Evolutionary conservation across 1,140 invertebrate species (phyloP), one percentile per base, ranked within the genome.

Genomic region (Aphidius ervi): DNA sequence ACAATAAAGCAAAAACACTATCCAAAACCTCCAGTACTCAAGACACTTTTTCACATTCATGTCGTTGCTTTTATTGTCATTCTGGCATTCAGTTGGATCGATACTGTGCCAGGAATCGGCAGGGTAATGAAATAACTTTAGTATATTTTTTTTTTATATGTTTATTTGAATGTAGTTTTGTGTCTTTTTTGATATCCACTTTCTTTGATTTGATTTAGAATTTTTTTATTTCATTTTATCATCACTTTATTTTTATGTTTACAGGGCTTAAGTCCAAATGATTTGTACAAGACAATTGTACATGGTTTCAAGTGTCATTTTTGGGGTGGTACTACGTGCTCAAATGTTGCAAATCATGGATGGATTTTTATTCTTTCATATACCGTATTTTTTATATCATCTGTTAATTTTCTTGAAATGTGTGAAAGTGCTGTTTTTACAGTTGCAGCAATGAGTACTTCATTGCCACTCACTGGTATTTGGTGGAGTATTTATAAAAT

Each of bases 401-500:
- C 78, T 4, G 49, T 83, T 5, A 77, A 82, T 61, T 82, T 85
- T 61, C 68, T 85, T n/a, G 78, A 82, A 2, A 72, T 84, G 52
- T 77, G 79, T 47, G 82, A 85, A 68, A 85, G 82, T 40, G 80
- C 84, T 8, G 82, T 86, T 4, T 83, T 85, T 62, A 84, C 81
- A 5, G 75, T 85, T 9, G 82, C 84, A 9, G 72, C 81, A 9
- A 75, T 77, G 16, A 82, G 82, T 23, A 71, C 79, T 6, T 79
- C 82, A 3, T 70, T 86, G 37, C 84, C 84, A 8, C 49, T 85
- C 4, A 77, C 82, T 5, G 82, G 82, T 4, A 78, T 86, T 56
- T 86, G 83, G 82, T 86, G 84, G 84, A 83, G 83, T n/a, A 70
- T 85, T 55, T 83, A 84, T 65, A 78, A 79, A 62, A 79, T 82